phyloP scores from a whole-genome alignment of 2,797 vertebrate species.

The Xiphorhynchus erythropygius region DNA sequence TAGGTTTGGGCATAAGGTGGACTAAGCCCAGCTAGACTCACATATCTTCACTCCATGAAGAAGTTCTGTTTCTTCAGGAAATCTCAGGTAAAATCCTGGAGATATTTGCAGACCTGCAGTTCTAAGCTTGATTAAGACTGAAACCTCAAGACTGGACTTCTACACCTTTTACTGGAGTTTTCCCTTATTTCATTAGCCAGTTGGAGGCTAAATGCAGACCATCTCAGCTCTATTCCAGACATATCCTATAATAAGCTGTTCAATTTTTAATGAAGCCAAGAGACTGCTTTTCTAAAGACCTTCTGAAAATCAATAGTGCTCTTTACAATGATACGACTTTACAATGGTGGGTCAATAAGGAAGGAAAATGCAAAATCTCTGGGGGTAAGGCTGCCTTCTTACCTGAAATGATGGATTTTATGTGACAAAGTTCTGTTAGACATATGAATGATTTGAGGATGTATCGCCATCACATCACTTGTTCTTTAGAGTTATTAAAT shows the following conservation, averaged over 20 bases:
- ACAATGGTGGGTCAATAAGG: constrained; percentile 2
- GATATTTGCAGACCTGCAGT: not conserved
- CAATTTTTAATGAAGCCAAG: constrained; percentile 53
- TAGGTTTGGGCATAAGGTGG: not conserved
- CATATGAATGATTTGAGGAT: not conserved
- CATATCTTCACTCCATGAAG: fast-evolving
- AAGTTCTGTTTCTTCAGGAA: not conserved
- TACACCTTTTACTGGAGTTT: not conserved
- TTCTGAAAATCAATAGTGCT: constrained; percentile 43
- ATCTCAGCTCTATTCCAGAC: not conserved
- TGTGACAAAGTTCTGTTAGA: not conserved
- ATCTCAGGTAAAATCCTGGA: not conserved
- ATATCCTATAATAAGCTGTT: not conserved
- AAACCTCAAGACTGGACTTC: not conserved
- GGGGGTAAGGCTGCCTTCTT: not conserved
- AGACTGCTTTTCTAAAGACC: constrained; percentile 8
- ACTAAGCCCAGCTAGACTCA: not conserved
- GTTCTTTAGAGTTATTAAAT: not conserved
- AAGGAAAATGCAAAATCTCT: not conserved
- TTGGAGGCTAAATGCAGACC: not conserved
- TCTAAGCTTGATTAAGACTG: not conserved
- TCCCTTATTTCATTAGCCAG: not conserved
- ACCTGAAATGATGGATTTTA: not conserved
- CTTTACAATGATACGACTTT: not conserved
- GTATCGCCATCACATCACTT: not conserved